These are phyloP conservation scores for Trissolcus brochymenae DNA, from an alignment of 2,888 invertebrate genomes.

Conservation along the genomic window DNA sequence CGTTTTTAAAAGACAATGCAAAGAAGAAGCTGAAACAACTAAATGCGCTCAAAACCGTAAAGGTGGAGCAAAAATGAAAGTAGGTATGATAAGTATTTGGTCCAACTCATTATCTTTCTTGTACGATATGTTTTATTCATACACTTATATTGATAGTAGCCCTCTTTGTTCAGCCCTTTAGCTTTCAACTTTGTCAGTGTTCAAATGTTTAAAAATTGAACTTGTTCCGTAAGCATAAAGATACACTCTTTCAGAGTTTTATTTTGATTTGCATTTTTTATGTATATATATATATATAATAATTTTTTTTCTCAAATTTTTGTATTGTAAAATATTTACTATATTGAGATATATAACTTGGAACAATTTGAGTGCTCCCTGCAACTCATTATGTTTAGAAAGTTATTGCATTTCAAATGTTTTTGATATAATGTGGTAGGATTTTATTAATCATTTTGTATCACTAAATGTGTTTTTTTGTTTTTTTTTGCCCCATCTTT, in stretches of 20 bases:
- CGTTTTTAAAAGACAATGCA: conserved; percentile 60
- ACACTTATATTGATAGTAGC: neutral
- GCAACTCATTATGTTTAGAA: neutral
- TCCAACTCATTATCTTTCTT: conserved; percentile 45
- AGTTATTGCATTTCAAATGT: conserved; percentile 2
- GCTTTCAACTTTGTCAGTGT: neutral
- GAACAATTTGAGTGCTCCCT: too few relatives aligned
- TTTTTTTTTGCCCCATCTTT: too few relatives aligned
- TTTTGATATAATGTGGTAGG: neutral
- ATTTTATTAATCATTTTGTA: too few relatives aligned
- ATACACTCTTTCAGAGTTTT: too few relatives aligned
- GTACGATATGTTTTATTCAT: neutral
- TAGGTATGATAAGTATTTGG: conserved; percentile 62
- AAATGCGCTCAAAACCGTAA: conserved; percentile 33
- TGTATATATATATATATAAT: too few relatives aligned
- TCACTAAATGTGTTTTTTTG: too few relatives aligned
- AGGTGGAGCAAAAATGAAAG: conserved; percentile 49
- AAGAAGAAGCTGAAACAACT: conserved; percentile 61
- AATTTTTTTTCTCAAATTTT: too few relatives aligned
- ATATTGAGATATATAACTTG: too few relatives aligned
- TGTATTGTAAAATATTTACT: too few relatives aligned
- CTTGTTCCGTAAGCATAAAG: too few relatives aligned
- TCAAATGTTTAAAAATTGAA: neutral
- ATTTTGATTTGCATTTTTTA: too few relatives aligned
- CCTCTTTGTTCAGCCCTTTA: neutral